Conservation (phyloP, 2,113 vertebrate genomes). For the Pedetes capensis region DNA sequence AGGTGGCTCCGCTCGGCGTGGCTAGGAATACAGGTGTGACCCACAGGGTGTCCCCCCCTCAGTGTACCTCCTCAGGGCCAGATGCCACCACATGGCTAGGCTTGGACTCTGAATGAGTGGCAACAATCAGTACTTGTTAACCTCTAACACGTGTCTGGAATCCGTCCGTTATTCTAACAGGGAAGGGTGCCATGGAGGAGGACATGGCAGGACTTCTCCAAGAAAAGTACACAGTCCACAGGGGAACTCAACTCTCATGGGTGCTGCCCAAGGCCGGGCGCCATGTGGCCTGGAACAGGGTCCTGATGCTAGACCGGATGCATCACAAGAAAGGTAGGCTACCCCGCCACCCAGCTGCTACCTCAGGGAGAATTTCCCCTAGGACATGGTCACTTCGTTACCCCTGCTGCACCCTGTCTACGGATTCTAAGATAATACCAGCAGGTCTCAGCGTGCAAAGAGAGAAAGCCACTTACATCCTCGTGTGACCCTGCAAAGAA, state of each 20-base stretch:
- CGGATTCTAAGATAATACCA: conserved; percentile 64
- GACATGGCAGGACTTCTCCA: background rate
- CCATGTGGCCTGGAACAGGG: background rate
- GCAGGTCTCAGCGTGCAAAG: conserved; percentile 68
- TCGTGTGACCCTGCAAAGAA: conserved; percentile 31
- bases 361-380: background rate
- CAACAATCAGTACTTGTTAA: no score
- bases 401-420: conserved; percentile 62
- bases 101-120: background rate
- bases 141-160: background rate
- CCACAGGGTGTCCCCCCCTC: background rate
- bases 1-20: background rate
- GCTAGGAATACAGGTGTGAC: accelerated
- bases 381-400: conserved; percentile 49
- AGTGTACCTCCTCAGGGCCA: background rate
- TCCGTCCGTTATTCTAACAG: background rate
- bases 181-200: no score
- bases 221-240: background rate
- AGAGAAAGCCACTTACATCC: conserved; percentile 55
- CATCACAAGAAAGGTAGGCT: background rate
- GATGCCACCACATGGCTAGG: no score
- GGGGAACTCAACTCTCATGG: background rate
- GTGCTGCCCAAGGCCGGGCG: background rate
- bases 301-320: accelerated
- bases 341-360: background rate